Evolutionary conservation across 2,888 invertebrate species (phyloP).

Genomic region (Oasisia sp.): DNA sequence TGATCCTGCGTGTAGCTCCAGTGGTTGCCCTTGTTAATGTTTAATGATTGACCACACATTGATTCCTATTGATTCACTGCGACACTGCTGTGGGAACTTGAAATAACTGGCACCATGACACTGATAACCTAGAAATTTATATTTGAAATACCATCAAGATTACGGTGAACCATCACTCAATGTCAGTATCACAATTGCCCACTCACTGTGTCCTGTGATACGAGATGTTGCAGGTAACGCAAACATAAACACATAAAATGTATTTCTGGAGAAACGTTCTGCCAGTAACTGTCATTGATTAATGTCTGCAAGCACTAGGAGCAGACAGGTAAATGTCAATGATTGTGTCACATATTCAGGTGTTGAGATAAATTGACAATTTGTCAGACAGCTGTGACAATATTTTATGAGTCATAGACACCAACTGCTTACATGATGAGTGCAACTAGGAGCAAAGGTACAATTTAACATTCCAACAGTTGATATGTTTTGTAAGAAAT

Average conservation of each 20-base stretch:
- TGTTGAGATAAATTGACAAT: background rate
- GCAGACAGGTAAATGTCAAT: background rate
- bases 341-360: background rate
- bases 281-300: background rate
- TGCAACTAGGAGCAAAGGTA: background rate
- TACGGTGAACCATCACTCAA: background rate
- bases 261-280: background rate
- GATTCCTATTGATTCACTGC: background rate
- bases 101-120: background rate
- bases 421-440: background rate
- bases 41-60: background rate
- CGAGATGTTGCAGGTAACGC: too few relatives aligned
- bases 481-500: background rate
- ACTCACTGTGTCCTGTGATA: background rate
- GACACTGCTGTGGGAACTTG: background rate
- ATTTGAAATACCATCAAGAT: background rate
- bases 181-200: background rate
- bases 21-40: background rate
- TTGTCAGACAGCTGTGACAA: background rate
- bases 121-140: background rate
- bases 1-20: background rate
- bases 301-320: background rate
- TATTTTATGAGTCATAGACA: background rate
- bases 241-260: background rate
- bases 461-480: too few relatives aligned